Base-by-base conservation (phyloP, 2,888 invertebrate genomes). In the Morpho deidamia region DNA sequence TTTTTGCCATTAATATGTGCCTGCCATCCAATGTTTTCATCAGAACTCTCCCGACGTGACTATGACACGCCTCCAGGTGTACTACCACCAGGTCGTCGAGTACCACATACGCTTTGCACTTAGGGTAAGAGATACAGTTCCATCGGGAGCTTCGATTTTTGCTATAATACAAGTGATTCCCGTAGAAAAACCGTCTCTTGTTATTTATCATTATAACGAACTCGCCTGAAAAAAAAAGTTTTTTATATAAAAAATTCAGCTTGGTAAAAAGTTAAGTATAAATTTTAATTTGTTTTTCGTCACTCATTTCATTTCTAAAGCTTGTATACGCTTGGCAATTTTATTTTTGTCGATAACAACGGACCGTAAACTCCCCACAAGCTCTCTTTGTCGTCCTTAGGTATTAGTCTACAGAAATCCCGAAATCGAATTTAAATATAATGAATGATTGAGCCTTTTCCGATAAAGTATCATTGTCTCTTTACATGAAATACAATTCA, bases 141-240 rank as follows among this genome's bases (percentile, higher is more conserved):
- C 64, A 65, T 12, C 64, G 49, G 32, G 44, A 42, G 11, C 65
- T 61, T 32, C 35, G 50, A 49, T 64, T 65, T 34, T 65, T 65
- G 41, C 53, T 64, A 23, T 64, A 64, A 49, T 59, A 64, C 8
- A 64, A 14, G 42, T 57, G 49, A 4, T 56, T 51, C 8, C 40
- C 33, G 7, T 53, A 56, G 37, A 41, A 49, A 33, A 58, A 56
- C 1, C 63, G 57, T 12, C 45, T 41, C 48, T 59, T 60, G 14
- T 53, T 59, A 37, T 64, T 59, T 33, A 23, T 41, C 53, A 47
- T 55, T 5, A 44, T 52, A 14, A 62, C 37, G 33, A 59, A 44
- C 7, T 44, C 40, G 8, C 52, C 62, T 61, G 58, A 42, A 62
- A 60, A 33, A 23, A 12, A 46, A 43, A 45, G 4, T 35, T 11